These are phyloP conservation scores for Drosophila trichaetosa DNA, from an alignment of 2,888 invertebrate species.

Conservation along the genomic window DNA sequence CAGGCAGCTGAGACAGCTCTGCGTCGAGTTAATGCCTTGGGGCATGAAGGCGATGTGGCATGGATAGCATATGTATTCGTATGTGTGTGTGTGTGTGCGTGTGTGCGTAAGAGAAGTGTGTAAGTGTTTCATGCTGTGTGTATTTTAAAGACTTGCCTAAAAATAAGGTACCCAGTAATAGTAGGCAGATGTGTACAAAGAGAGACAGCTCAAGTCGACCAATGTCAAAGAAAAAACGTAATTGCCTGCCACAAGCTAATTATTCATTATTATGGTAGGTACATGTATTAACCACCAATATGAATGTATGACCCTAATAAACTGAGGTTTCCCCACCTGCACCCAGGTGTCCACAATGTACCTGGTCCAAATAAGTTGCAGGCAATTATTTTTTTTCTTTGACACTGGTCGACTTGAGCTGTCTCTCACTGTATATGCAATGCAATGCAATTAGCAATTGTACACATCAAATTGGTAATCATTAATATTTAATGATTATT, in stretches of 20 bases:
- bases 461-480: not conserved
- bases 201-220: too few species aligned
- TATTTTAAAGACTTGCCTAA: slow-evolving; percentile 17
- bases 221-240: too few species aligned
- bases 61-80: slow-evolving; percentile 39
- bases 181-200: not conserved
- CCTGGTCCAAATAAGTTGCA: too few species aligned
- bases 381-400: too few species aligned
- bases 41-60: slow-evolving; percentile 36
- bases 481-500: not conserved
- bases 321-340: too few species aligned
- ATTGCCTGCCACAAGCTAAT: too few species aligned
- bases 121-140: slow-evolving; percentile 9
- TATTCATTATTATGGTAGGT: too few species aligned
- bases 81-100: not conserved
- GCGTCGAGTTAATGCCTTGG: slow-evolving; percentile 31
- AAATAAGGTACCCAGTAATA: not conserved
- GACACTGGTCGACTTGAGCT: too few species aligned
- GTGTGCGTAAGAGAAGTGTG: not conserved
- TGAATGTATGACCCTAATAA: too few species aligned
- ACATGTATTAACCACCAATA: too few species aligned
- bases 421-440: too few species aligned
- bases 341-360: too few species aligned
- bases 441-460: not conserved
- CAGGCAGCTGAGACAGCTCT: slow-evolving; percentile 42